Base-by-base conservation (phyloP, 2,797 vertebrate species). In the Champsocephalus esox region DNA sequence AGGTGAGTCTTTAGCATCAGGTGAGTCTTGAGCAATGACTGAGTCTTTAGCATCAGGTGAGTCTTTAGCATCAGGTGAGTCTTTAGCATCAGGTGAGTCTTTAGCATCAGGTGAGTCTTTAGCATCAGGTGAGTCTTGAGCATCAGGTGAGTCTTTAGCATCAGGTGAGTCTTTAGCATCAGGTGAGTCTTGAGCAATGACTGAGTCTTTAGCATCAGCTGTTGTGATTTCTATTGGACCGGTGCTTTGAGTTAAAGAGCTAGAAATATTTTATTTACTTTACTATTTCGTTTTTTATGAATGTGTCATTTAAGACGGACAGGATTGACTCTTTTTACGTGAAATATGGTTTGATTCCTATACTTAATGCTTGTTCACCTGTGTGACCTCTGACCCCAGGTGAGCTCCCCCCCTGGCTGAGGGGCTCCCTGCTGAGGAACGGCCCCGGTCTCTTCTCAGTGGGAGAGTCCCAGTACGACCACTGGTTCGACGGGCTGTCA, bases 401-500 rank as follows among this genome's bases (percentile, higher is more conserved):
- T 1, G 75, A 62, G 55, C 3, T 98, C 64, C 98, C 98, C 1
- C 43, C 91, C 0, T 99, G 98, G 98, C 85, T 99, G 61, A 93
- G 95, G 75, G 97, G 98, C 0, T 96, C 90, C 0, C 94, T 99
- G 56, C 80, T 99, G 32, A 95, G 97, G 63, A 98, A 97, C 4
- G 98, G 98, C 0, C 97, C 98, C 0, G 98, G 97, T 0, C 94
- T 96, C 55, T 98, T 99, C 86, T 94, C 92, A 0, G 85, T 99
- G 44, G 98, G 98, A 3, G 87, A 94, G 19, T 94, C 87, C 0
- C 81, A 81, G 12, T 99, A 98, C 86, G 97, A 97, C 91, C 98
- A 99, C 77, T 99, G 97, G 97, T 99, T 99, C 19, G 98, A 99
- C 8, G 98, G 98, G 64, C 75, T 98, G 93, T 95, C 98, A 0